Evolutionary conservation across 2,888 invertebrate species (phyloP), one percentile per base, ranked within the genome.

Genomic region (Acleris laterana): DNA sequence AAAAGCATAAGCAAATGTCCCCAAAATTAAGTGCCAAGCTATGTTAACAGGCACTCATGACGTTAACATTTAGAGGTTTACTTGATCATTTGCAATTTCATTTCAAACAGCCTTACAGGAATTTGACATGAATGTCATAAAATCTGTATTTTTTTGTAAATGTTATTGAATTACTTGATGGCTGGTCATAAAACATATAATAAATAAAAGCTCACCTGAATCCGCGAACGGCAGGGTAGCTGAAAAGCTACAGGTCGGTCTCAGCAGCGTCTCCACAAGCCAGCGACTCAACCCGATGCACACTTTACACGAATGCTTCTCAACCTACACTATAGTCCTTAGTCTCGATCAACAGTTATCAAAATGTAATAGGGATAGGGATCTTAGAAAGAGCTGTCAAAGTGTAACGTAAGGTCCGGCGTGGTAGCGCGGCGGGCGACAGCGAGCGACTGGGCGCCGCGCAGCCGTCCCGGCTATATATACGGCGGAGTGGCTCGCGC

Each of bases 381-480:
- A 38, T 38, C 49, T 49, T 63, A 55, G 57, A 48, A 57, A 56
- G 62, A 68, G 56, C 62, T 60, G 64, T 68, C 62, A 50, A 32
- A 56, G 58, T 57, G 63, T 57, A 50, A 52, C 57, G 63, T 57
- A 48, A 52, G 49, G 60, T 53, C 25, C 50, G 71, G 81, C 84
- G 85, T 83, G 84, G 85, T 83, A 72, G 75, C 78, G 69, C 74
- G 75, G 71, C 68, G 75, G 80, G 77, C 79, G 76, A 74, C 79
- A 72, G 73, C 77, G 80, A 80, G 77, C 85, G 84, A 92, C 92
- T 92, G 92, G 85, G 86, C 89, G 84, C 80, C 88, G 85, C 85
- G 85, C 83, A 81, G 79, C 71, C 75, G 73, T 74, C 70, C 73
- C 76, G 74, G 74, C 75, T 93, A 90, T 92, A 93, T 93, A 92